Base-by-base conservation (phyloP, 2,797 vertebrate genomes). In the Eidolon dupreanum region DNA sequence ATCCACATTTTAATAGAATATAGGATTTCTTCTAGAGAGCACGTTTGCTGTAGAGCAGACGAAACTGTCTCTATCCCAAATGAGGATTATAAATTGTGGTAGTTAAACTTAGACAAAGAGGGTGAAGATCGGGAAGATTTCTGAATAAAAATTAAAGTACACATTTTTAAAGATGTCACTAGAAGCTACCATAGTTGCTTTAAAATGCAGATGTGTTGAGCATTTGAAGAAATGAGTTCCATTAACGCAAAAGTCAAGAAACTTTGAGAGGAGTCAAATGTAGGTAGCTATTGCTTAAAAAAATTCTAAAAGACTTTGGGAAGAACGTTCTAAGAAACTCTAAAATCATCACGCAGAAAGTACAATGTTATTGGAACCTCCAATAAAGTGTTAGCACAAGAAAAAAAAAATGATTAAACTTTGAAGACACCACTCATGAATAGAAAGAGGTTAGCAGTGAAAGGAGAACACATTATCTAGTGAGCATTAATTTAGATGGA, bases 11-110 rank as follows among this genome's bases (percentile, higher is more conserved):
- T 4, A 19, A 55, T 83, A 77, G 83, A 20, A 74, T 90, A 88
- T 92, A 88, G 65, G 70, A 63, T 95, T 96, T 94, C 94, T 96
- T 88, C 75, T 61, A 57, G 75, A 91, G 53, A 93, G 19, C 46
- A 51, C 11, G 0, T 81, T 92, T 93, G 83, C 61, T 88, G 24
- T 88, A 61, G 36, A 96, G 49, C 41, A 89, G 17, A 68, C 55
- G 20, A 93, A 71, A 11, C 57, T 81, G 12, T 65, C 61, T 84
- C 82, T 73, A 46, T 57, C 82, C 4, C 74, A 84, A 73, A 57
- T 73, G 53, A 68, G 70, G 92, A 86, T 75, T 70, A 66, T 74
- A 95, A 96, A 46, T 59, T 84, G 6, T 43, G 31, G 20, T 28
- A 82, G 20, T 93, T 71, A 66, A 93, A 87, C 19, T 90, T 78